Percentiles rank a stretch among this genome's conserved stretches.
Conservation (phyloP, 1,140 invertebrate genomes). For the Dufourea novaeangliae region DNA sequence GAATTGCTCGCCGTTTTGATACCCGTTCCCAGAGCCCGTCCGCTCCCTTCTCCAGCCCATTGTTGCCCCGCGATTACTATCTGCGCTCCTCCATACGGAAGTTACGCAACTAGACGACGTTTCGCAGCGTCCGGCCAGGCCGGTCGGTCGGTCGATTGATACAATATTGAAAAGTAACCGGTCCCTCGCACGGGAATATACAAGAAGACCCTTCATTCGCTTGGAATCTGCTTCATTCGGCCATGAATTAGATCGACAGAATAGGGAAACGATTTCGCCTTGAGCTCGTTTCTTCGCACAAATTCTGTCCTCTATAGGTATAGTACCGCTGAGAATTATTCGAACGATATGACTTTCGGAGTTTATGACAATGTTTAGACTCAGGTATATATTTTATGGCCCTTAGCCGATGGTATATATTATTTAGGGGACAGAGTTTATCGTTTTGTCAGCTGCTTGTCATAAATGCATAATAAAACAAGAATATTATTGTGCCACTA, state of each 20-base stretch:
- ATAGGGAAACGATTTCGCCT: not conserved
- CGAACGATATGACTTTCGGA: too few relatives aligned
- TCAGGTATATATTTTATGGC: too few relatives aligned
- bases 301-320: too few relatives aligned
- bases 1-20: constrained; percentile 64
- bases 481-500: too few relatives aligned
- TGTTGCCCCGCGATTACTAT: constrained; percentile 22
- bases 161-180: constrained; percentile 4
- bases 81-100: not conserved
- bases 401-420: too few relatives aligned
- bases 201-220: constrained; percentile 2
- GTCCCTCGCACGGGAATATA: not conserved
- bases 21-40: constrained; percentile 46
- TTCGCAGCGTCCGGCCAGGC: not conserved
- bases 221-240: not conserved
- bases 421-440: too few relatives aligned
- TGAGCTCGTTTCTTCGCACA: not conserved
- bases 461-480: too few relatives aligned
- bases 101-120: constrained; percentile 29
- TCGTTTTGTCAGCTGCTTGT: too few relatives aligned
- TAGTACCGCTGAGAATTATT: too few relatives aligned
- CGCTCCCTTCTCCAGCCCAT: constrained; percentile 11
- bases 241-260: not conserved
- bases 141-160: constrained; percentile 3
- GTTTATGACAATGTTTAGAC: too few relatives aligned